Base-by-base conservation (phyloP, 2,797 vertebrate genomes). In the Trachops cirrhosus region DNA sequence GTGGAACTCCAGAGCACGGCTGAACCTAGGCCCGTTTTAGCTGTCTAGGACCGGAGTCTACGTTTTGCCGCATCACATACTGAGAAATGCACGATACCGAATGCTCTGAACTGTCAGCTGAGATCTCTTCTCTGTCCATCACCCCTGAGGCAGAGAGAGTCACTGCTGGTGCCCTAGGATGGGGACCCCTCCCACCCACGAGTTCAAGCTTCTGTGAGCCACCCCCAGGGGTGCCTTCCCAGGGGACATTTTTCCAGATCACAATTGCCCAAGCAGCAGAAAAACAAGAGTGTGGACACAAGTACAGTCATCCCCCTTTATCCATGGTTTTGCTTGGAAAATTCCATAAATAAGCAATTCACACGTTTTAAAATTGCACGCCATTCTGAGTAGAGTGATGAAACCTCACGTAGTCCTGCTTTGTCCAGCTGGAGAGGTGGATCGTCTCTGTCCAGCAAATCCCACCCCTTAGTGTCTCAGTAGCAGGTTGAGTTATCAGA, bases 1-100 rank as follows among this genome's bases (percentile, higher is more conserved):
- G 97, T 90, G 48, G 70, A 88, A 96, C 94, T 96, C 41, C 89
- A 89, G 86, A 82, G 86, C 32, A 67, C 32, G 74, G 75, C 64
- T 78, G 75, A 93, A 79, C 73, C 78, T 5, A 74, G 93, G 78
- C 83, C 92, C 50, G 78, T 87, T 80, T 85, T 50, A 34, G 83
- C 62, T 82, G 88, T 79, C 73, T 48, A 96, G 52, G 86, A 82
- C 70, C 59, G 39, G 82, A 85, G 59, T 95, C 80, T 79, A 68
- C 46, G 9, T 71, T 78, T 93, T 44, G 32, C 62, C 68, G 82
- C 82, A 82, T 92, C 96, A 70, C 70, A 80, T 74, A 68, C 77
- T 22, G 19, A 86, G 64, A 54, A 80, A 87, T 73, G 82, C 48
- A 37, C 18, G 19, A 10, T 15, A 6, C 32, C 32, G 41, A 84